Evolutionary conservation across 2,113 vertebrate species (phyloP), one percentile per base, ranked within the genome.

Genomic region (Regulus satrapa): DNA sequence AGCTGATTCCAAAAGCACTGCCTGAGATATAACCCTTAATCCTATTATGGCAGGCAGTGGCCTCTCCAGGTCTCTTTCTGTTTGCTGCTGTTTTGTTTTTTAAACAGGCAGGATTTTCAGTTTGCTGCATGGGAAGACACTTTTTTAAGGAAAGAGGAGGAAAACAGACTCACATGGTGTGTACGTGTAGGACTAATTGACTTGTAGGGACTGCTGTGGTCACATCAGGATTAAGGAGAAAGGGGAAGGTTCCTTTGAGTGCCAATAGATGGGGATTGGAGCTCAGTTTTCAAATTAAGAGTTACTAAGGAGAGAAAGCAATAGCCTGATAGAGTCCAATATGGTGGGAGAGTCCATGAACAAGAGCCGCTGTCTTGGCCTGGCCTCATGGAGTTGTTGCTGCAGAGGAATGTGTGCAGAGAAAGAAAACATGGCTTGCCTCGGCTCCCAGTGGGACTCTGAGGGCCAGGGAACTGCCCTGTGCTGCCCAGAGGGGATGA

Each of bases 201-300:
- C 0, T 31, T 63, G 31, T 21, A 58, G 59, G 38, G 73, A 36
- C 78, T 71, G 26, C 10, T 95, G 77, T 83, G 87, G 81, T 89
- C 82, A 82, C 67, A 43, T 34, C 12, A 82, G 93, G 93, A 89
- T 95, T 96, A 89, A 96, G 67, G 88, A 93, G 72, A 95, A 89
- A 58, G 45, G 69, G 58, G 67, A 95, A 95, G 91, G 67, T 94
- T 97, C 76, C 85, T 93, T 93, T 94, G 75, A 80, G 85, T 85
- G 92, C 93, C 92, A 93, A 94, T 92, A 95, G 89, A 85, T 96
- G 89, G 81, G 89, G 85, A 88, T 76, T 96, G 1, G 85, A 96
- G 92, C 85, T 91, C 74, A 91, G 85, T 95, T 97, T 96, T 96
- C 87, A 93, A 83, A 91, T 95, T 64, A 89, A 76, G 84, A 85